phyloP scores from a whole-genome alignment of 2,797 vertebrate genomes.

The Falco peregrinus region DNA sequence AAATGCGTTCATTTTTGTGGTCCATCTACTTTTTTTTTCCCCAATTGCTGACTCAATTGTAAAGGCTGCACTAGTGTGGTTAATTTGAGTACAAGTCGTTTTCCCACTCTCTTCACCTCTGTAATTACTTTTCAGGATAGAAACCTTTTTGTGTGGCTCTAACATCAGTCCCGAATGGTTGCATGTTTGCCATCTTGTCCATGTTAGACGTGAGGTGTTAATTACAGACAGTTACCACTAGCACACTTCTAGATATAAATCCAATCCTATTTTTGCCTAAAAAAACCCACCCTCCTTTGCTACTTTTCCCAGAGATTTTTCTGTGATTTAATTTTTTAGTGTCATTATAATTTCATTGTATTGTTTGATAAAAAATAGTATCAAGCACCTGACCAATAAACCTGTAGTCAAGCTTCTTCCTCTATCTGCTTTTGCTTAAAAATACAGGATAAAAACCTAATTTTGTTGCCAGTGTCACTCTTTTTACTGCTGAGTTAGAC shows the following conservation, averaged over 20 bases:
- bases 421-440: background rate
- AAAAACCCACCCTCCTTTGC: background rate
- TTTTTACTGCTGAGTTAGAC: background rate
- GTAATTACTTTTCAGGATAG: background rate
- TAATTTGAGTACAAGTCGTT: background rate
- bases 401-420: background rate
- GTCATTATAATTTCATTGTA: background rate
- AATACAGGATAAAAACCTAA: background rate
- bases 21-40: background rate
- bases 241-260: background rate
- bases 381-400: background rate
- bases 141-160: background rate
- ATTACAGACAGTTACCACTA: background rate
- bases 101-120: background rate
- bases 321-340: background rate
- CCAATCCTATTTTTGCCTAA: background rate
- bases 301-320: background rate
- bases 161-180: background rate
- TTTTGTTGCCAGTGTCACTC: background rate
- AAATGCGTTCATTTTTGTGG: constrained; percentile 14
- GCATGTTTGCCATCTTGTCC: background rate
- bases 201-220: constrained; percentile 4
- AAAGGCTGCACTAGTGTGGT: background rate
- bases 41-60: background rate
- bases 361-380: background rate